A percentile compares a stretch with the other conserved stretches of the same genome.
Conservation (phyloP, 2,888 invertebrate species). For the Yponomeuta cagnagella region DNA sequence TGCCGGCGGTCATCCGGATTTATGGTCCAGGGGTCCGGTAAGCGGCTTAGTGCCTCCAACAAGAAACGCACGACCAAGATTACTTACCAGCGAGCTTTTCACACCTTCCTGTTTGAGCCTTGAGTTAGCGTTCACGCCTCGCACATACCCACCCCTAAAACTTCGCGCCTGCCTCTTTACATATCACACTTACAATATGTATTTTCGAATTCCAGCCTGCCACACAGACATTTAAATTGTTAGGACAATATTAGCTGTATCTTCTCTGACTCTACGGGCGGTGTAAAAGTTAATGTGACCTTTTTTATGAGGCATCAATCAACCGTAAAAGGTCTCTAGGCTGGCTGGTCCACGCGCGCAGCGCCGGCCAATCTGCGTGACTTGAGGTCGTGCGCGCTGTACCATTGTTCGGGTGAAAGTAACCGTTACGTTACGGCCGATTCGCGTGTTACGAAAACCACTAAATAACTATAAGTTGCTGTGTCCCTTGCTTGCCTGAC, state of each 20-base stretch:
- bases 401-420: constrained; percentile 69
- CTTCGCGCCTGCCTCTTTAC: constrained; percentile 61
- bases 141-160: constrained; percentile 63
- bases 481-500: not conserved
- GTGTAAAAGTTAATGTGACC: constrained; percentile 26
- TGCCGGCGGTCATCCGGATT: constrained; percentile 40
- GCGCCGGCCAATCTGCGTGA: constrained; percentile 41
- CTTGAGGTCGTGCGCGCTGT: constrained; percentile 41
- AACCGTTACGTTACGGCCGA: constrained; percentile 48
- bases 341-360: constrained; percentile 4
- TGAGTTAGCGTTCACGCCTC: constrained; percentile 69
- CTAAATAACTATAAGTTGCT: constrained; percentile 8
- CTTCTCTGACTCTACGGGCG: not conserved
- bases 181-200: constrained; percentile 61
- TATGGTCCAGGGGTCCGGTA: constrained; percentile 54
- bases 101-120: constrained; percentile 69
- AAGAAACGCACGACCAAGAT: constrained; percentile 43
- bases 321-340: constrained; percentile 14
- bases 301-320: constrained; percentile 40
- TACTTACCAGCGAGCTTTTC: constrained; percentile 51
- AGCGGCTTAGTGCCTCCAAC: constrained; percentile 65
- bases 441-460: constrained; percentile 59
- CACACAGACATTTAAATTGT: not conserved
- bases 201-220: constrained; percentile 24
- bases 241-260: constrained; percentile 1